Evolutionary conservation across 2,113 vertebrate genomes (phyloP), one percentile per base, ranked within the genome.

Genomic region (Melierax canorus): DNA sequence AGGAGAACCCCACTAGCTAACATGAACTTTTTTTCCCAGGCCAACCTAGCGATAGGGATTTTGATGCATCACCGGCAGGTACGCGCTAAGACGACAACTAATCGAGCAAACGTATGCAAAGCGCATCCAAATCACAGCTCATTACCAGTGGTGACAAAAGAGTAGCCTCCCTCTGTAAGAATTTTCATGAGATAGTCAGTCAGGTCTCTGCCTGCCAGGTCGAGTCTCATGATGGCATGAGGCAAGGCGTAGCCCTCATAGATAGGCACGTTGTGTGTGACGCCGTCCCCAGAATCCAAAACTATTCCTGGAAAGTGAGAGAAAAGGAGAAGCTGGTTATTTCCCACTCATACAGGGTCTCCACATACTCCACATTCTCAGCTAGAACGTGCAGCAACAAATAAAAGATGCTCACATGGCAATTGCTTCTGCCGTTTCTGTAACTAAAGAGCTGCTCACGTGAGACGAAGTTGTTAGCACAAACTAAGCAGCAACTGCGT

Each of bases 181-280:
- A 95, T 96, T 78, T 96, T 96, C 94, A 91, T 93, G 39, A 96
- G 95, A 58, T 91, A 80, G 81, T 96, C 96, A 30, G 96, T 97
- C 51, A 95, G 94, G 88, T 96, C 94, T 74, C 90, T 80, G 62
- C 95, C 96, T 11, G 74, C 94, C 63, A 94, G 63, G 50, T 96
- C 86, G 17, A 94, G 74, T 20, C 75, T 88, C 96, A 96, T 94
- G 86, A 93, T 94, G 76, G 97, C 85, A 4, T 97, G 97, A 59
- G 97, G 97, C 50, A 97, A 90, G 14, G 95, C 81, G 5, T 94
- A 97, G 75, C 96, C 96, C 63, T 96, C 90, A 19, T 92, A 92
- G 88, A 90, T 86, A 7, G 97, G 97, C 48, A 93, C 90, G 1
- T 88, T 94, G 56, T 97, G 96, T 10, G 93, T 95, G 56, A 96